phyloP scores from a whole-genome alignment of 1,140 invertebrate genomes.

The Cyclargus thomasi region DNA sequence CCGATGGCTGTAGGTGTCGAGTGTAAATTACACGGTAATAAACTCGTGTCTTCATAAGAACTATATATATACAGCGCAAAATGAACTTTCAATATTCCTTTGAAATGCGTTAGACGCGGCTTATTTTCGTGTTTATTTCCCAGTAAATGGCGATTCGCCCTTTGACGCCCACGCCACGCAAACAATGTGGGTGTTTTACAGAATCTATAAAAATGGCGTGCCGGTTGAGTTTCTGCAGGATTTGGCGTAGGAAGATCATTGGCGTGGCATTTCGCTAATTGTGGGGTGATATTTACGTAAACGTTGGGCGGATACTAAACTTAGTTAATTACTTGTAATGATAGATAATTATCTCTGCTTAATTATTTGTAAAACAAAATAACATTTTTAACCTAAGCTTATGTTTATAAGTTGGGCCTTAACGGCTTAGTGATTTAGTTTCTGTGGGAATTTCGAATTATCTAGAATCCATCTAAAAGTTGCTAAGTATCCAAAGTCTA shows the following conservation, averaged over 20 bases:
- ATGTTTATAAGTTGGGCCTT: too few relatives aligned
- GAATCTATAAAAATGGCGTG: slow-evolving; percentile 6
- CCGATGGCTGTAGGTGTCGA: not conserved
- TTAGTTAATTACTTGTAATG: not conserved
- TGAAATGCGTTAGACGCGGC: not conserved
- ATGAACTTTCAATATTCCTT: not conserved
- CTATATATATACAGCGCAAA: not conserved
- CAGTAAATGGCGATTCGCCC: not conserved
- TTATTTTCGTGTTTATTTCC: slow-evolving; percentile 5
- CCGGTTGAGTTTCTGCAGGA: not conserved
- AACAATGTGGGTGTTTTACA: not conserved
- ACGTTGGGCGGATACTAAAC: not conserved
- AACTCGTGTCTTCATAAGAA: not conserved
- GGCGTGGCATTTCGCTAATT: slow-evolving; percentile 3
- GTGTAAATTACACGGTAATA: not conserved
- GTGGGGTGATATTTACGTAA: not conserved
- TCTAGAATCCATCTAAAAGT: too few relatives aligned
- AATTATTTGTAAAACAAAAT: not conserved
- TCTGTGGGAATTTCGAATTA: not conserved
- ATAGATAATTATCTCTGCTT: not conserved
- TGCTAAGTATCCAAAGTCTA: too few relatives aligned
- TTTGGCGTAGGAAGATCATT: not conserved
- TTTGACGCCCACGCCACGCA: not conserved
- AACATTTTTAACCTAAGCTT: not conserved
- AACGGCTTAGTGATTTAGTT: too few relatives aligned